Evolutionary conservation across 2,888 invertebrate species (phyloP).

Genomic region (Drosophila planitibia): DNA sequence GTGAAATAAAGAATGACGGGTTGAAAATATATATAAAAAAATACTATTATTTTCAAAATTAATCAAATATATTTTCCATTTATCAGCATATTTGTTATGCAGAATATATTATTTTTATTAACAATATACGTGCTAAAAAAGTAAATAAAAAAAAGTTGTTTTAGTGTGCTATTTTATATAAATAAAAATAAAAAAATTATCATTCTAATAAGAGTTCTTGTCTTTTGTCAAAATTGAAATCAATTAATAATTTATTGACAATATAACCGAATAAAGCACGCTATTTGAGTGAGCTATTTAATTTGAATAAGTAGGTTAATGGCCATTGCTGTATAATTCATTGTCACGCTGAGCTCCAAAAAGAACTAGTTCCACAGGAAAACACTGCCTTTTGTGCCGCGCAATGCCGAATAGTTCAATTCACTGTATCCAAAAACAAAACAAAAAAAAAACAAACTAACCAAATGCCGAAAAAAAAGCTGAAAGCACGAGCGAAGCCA

Average conservation of each 20-base stretch:
- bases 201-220: neutral
- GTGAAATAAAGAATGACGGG: neutral
- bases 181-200: neutral
- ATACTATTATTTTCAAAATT: too few species aligned
- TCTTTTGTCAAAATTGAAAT: neutral
- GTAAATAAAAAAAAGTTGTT: too few species aligned
- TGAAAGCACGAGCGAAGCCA: slow-evolving; percentile 41
- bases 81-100: too few species aligned
- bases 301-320: neutral
- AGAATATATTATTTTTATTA: too few species aligned
- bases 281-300: neutral
- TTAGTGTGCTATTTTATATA: too few species aligned
- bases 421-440: slow-evolving; percentile 27
- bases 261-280: neutral
- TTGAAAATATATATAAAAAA: too few species aligned
- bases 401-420: slow-evolving; percentile 16
- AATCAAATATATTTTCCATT: too few species aligned
- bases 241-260: neutral
- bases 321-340: neutral
- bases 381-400: neutral
- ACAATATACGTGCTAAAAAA: too few species aligned
- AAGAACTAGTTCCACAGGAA: slow-evolving; percentile 28
- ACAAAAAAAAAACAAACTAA: slow-evolving; percentile 33
- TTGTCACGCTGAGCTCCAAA: neutral
- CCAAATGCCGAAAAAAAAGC: slow-evolving; percentile 40